Evolutionary conservation across 2,113 vertebrate genomes (phyloP), one percentile per base, ranked within the genome.

Genomic region (Saccopteryx bilineata): DNA sequence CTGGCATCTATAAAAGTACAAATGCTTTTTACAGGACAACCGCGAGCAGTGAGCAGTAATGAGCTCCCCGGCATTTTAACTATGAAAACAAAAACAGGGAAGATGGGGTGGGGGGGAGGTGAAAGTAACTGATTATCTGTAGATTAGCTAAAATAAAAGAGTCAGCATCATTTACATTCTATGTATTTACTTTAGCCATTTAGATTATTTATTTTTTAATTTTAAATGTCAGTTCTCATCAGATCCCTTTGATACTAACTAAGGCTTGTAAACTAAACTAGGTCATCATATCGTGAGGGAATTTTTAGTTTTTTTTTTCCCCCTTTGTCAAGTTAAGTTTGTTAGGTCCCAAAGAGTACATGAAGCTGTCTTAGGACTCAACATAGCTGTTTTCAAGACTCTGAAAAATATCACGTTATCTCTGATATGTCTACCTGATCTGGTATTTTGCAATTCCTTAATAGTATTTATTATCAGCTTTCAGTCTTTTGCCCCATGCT

Each of bases 31-130:
- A 74, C 1, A 68, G 17, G 24, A 85, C 14, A 81, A n/a, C 33
- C 15, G 46, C 85, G 31, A 31, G 80, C 0, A 54, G 39, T 63
- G 92, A 87, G 18, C 15, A 50, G 19, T 87, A 93, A 93, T 39
- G 65, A 84, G 33, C 26, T 84, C 31, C 54, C 84, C 85, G 72
- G 5, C 28, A 88, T 63, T 81, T 81, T 94, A 87, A 90, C 84
- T 92, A 14, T 63, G 46, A 90, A 92, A 88, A 85, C 66, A 87
- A 84, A 96, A 96, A 76, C 13, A 46, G 60, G 50, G n/a, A 71
- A 69, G 4, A 83, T 3, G 7, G 0, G 3, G 24, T 10, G 31
- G 19, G 5, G 15, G 31, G 78, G 46, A 60, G 15, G 12, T 58
- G 7, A 79, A 90, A 66, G 15, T 26, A 52, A 92, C 1, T 75